These are phyloP conservation scores for Benitochromis conjunctus DNA, from an alignment of 2,113 vertebrate genomes.

Conservation along the genomic window DNA sequence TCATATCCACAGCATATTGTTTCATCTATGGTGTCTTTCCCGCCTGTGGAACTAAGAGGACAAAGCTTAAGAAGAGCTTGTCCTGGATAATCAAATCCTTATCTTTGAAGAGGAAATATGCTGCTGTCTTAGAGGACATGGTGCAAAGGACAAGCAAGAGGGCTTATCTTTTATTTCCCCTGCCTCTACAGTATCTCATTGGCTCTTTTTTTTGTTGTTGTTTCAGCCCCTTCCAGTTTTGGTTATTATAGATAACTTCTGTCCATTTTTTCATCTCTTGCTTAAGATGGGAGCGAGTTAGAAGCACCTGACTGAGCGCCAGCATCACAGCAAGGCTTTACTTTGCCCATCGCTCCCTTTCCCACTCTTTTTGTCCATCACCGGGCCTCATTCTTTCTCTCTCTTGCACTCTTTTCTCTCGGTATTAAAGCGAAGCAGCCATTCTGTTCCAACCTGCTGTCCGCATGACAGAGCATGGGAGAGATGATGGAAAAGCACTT, in stretches of 20 bases:
- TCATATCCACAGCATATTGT: slow-evolving; percentile 44
- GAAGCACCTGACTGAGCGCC: slow-evolving; percentile 25
- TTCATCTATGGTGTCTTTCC: slow-evolving; percentile 13
- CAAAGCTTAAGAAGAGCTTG: slow-evolving; percentile 34
- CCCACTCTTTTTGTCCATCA: neutral
- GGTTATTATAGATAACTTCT: slow-evolving; percentile 9
- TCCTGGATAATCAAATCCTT: slow-evolving; percentile 51
- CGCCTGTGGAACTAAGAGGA: slow-evolving; percentile 18
- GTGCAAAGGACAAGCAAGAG: slow-evolving; percentile 38
- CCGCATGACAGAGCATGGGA: slow-evolving; percentile 42
- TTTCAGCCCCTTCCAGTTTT: neutral
- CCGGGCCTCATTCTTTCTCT: neutral
- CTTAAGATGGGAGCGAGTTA: slow-evolving; percentile 1
- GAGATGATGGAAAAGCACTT: slow-evolving; percentile 54
- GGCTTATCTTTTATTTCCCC: slow-evolving; percentile 37
- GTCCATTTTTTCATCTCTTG: neutral
- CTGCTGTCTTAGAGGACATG: slow-evolving; percentile 21
- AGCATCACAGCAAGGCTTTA: slow-evolving; percentile 25
- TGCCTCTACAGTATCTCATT: neutral
- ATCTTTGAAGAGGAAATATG: slow-evolving; percentile 34
- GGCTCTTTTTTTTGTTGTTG: neutral
- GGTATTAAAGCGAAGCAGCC: slow-evolving; percentile 35
- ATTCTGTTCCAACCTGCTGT: slow-evolving; percentile 53
- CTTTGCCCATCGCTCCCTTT: neutral
- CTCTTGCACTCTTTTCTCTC: slow-evolving; percentile 2